phyloP scores from a whole-genome alignment of 2,888 invertebrate genomes.

The Zelleria hepariella region DNA sequence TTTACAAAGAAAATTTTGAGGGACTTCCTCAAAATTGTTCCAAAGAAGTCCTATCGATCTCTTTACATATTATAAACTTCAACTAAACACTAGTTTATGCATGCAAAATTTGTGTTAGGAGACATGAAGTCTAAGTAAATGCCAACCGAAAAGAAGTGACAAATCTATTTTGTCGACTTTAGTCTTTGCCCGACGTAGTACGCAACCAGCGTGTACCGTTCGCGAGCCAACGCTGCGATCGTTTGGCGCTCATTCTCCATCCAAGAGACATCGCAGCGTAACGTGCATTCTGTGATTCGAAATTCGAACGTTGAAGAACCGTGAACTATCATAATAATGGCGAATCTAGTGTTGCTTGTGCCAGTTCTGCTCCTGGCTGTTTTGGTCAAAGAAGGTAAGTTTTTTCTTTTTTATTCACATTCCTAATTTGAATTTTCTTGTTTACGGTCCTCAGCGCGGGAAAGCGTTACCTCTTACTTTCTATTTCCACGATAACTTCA shows the following conservation, averaged over 20 bases:
- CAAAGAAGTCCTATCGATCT: no score
- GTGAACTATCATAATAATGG: constrained; percentile 39
- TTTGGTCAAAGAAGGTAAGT: constrained; percentile 53
- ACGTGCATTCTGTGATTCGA: constrained; percentile 1
- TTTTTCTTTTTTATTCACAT: neutral
- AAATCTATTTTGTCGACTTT: neutral
- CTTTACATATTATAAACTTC: no score
- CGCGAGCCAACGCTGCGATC: neutral
- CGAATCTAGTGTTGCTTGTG: constrained; percentile 45
- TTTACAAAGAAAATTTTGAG: no score
- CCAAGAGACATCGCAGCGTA: neutral
- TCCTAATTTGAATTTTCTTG: neutral
- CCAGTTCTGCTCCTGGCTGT: constrained; percentile 51
- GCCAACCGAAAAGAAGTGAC: neutral
- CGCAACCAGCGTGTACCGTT: constrained; percentile 16
- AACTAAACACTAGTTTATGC: no score
- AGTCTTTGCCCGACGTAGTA: constrained; percentile 12
- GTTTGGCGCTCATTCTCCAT: constrained; percentile 6
- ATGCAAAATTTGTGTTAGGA: no score
- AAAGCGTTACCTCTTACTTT: neutral
- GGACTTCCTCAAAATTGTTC: no score
- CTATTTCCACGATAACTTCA: neutral
- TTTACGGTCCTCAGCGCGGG: constrained; percentile 1
- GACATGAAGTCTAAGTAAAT: no score
- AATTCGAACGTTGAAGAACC: constrained; percentile 5